These are phyloP conservation scores for Gadus chalcogrammus DNA, from an alignment of 2,113 vertebrate species.

Conservation along the genomic window DNA sequence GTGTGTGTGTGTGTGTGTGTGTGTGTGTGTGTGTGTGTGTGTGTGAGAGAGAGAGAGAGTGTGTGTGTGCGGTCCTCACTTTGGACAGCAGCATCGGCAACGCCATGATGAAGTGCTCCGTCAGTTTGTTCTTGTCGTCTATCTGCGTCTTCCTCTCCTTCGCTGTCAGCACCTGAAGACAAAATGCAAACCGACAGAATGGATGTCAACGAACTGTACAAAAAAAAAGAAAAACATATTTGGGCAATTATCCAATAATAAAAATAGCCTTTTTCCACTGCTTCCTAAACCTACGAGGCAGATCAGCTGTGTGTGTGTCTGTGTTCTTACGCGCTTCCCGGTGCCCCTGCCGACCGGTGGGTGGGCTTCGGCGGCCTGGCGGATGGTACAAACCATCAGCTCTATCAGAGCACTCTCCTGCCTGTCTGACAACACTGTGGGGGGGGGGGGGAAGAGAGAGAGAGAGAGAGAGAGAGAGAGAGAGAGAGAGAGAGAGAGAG, in stretches of 20 bases:
- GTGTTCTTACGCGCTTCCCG: conserved; percentile 85
- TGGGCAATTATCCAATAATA: not conserved
- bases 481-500: not conserved
- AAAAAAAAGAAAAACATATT: not conserved
- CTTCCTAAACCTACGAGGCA: too few species aligned
- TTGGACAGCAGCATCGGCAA: conserved; percentile 97
- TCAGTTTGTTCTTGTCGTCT: conserved; percentile 96
- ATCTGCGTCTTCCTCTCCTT: conserved; percentile 99
- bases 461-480: not conserved
- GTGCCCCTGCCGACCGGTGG: conserved; percentile 97
- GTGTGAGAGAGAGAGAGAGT: not conserved
- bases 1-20: not conserved
- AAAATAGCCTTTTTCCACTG: too few species aligned
- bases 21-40: not conserved
- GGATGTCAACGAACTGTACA: not conserved
- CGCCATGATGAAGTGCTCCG: conserved; percentile 98
- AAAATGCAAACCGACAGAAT: not conserved
- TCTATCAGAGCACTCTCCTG: conserved; percentile 97
- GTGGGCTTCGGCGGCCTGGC: conserved; percentile 95
- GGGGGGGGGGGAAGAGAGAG: not conserved
- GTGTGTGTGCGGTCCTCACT: conserved; percentile 64
- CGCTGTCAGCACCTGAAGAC: conserved; percentile 87
- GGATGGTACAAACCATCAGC: conserved; percentile 93
- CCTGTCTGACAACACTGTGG: conserved; percentile 89
- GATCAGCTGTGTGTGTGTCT: not conserved